These are phyloP conservation scores for Germaria angustata DNA, from an alignment of 2,888 invertebrate species.

Conservation along the genomic window DNA sequence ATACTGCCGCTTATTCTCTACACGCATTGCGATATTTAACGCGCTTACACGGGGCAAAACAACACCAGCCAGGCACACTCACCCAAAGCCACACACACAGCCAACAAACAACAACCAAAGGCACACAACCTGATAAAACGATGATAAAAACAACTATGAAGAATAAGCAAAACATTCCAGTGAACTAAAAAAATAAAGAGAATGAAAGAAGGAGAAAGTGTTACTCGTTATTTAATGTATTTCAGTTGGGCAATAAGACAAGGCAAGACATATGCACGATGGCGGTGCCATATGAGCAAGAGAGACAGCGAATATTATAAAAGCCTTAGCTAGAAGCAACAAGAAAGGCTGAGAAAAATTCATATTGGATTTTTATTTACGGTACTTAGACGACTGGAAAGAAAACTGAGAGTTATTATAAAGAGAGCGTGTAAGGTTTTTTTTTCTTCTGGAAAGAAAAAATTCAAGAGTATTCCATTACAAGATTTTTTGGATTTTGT, in stretches of 20 bases:
- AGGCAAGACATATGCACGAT: background rate
- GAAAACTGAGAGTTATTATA: background rate
- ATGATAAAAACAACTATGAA: slow-evolving; percentile 9
- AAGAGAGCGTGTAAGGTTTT: slow-evolving; percentile 7
- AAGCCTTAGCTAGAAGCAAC: background rate
- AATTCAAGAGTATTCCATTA: slow-evolving; percentile 2
- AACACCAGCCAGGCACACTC: background rate
- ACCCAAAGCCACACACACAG: background rate
- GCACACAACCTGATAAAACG: slow-evolving; percentile 17
- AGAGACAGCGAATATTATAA: background rate
- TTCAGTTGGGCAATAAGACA: background rate
- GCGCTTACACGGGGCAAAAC: background rate
- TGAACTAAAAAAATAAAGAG: slow-evolving; percentile 22
- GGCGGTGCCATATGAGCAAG: background rate
- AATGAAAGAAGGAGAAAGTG: background rate
- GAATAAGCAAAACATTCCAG: slow-evolving; percentile 33
- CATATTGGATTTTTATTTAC: slow-evolving; percentile 56
- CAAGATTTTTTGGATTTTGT: background rate
- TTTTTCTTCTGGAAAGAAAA: background rate
- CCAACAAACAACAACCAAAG: slow-evolving; percentile 6
- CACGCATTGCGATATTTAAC: slow-evolving; percentile 27
- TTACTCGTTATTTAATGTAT: rapidly evolving
- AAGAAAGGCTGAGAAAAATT: slow-evolving; percentile 1
- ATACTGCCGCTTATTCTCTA: slow-evolving; percentile 33
- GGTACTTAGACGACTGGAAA: slow-evolving; percentile 41